Evolutionary conservation across 2,888 invertebrate genomes (phyloP).

Genomic region (Serrognathus titanus): DNA sequence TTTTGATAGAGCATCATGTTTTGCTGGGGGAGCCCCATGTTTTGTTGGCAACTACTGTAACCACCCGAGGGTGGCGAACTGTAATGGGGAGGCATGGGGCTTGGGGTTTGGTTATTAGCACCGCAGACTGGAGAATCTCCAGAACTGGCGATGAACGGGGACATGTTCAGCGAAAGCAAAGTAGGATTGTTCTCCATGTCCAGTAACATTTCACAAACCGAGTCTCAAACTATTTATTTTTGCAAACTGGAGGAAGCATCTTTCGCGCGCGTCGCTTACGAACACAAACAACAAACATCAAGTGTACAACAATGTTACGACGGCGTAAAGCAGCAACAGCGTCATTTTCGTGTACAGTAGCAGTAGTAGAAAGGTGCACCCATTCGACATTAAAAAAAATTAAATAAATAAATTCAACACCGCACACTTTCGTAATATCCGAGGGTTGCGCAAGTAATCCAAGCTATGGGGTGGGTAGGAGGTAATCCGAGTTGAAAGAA

Average conservation of each 20-base stretch:
- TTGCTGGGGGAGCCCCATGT: slow-evolving; percentile 32
- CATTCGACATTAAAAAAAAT: background rate
- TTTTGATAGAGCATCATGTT: slow-evolving; percentile 42
- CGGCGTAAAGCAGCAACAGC: too few species aligned
- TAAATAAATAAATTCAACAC: background rate
- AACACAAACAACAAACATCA: background rate
- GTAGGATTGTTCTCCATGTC: slow-evolving; percentile 83
- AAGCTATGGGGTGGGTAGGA: slow-evolving; percentile 6
- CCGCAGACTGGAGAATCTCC: slow-evolving; percentile 61
- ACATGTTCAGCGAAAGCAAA: slow-evolving; percentile 85
- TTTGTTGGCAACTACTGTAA: slow-evolving; percentile 38
- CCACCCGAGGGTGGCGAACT: slow-evolving; percentile 46
- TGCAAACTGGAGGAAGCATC: too few species aligned
- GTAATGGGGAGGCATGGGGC: slow-evolving; percentile 48
- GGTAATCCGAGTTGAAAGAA: slow-evolving; percentile 20
- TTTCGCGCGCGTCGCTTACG: too few species aligned
- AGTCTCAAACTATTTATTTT: slow-evolving; percentile 1
- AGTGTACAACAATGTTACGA: background rate
- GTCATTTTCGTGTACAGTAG: too few species aligned
- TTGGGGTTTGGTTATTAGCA: slow-evolving; percentile 42
- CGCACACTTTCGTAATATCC: slow-evolving; percentile 2
- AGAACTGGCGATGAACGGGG: slow-evolving; percentile 77
- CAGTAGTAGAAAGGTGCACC: too few species aligned
- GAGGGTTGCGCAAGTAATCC: slow-evolving; percentile 16
- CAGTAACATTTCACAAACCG: slow-evolving; percentile 64